Percentiles rank a stretch among this genome's conserved stretches.
Evolutionary conservation across 2,113 vertebrate species (phyloP).

Genomic region (Hippolais icterina): DNA sequence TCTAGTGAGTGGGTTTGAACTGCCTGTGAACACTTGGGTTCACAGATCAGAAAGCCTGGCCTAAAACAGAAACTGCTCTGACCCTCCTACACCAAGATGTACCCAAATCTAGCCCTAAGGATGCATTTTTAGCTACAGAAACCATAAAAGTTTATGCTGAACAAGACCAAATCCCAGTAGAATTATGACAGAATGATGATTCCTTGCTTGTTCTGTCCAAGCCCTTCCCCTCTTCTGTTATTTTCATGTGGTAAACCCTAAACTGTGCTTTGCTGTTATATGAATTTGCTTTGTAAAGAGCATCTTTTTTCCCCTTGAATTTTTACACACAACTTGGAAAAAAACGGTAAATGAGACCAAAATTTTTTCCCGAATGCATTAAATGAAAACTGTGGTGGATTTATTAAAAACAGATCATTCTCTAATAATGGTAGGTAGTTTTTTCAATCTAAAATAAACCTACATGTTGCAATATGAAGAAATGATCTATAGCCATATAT

Average conservation of each 20-base stretch:
- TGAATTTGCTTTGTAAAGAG: background rate
- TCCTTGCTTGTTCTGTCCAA: background rate
- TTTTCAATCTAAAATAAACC: background rate
- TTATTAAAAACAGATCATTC: background rate
- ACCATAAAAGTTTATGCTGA: background rate
- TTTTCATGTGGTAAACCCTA: background rate
- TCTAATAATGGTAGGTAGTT: background rate
- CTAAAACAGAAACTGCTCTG: background rate
- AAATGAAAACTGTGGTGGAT: background rate
- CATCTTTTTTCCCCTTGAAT: background rate
- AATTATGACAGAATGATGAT: background rate
- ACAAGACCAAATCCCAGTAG: background rate
- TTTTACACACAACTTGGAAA: background rate
- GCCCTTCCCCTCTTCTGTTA: background rate
- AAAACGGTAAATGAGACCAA: background rate
- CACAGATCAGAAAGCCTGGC: background rate
- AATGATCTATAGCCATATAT: background rate
- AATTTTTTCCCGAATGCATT: background rate
- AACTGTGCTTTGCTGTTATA: background rate
- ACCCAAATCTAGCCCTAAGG: background rate
- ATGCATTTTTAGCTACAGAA: background rate
- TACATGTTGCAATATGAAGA: background rate
- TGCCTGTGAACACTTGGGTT: background rate
- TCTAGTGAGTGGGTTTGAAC: background rate
- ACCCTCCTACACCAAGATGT: background rate